Percentiles rank a stretch among this genome's conserved stretches.
Conservation (phyloP, 2,113 vertebrate species). For the Hemicordylus capensis region DNA sequence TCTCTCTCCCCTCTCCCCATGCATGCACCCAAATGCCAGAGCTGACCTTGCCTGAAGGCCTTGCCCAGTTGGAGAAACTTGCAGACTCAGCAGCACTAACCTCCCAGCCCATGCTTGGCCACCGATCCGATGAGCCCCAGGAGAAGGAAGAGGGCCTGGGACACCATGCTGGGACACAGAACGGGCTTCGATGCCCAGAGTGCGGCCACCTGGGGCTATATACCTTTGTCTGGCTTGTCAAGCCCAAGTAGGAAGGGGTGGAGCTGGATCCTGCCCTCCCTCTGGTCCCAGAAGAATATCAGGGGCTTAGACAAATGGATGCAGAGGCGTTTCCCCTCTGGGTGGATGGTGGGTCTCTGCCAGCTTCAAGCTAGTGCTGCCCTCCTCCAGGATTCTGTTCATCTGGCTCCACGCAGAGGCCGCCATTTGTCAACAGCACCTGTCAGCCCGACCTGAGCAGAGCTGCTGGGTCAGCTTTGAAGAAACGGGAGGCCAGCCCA, state of each 20-base stretch:
- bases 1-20: fast-evolving
- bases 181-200: fast-evolving
- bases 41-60: no score
- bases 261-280: neutral
- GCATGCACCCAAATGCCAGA: neutral
- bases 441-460: neutral
- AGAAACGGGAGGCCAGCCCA: neutral
- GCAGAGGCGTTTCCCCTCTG: neutral
- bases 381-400: neutral
- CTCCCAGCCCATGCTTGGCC: neutral
- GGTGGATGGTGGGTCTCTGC: neutral
- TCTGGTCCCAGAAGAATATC: neutral
- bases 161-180: fast-evolving
- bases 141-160: fast-evolving
- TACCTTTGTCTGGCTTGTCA: neutral
- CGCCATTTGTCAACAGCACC: neutral
- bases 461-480: neutral
- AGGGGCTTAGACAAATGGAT: neutral
- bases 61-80: fast-evolving
- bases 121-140: neutral
- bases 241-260: neutral
- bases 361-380: neutral
- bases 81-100: neutral
- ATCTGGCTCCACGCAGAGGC: no score
- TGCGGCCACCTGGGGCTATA: neutral